Evolutionary conservation across 2,888 invertebrate species (phyloP).

Genomic region (Cepaea hortensis): DNA sequence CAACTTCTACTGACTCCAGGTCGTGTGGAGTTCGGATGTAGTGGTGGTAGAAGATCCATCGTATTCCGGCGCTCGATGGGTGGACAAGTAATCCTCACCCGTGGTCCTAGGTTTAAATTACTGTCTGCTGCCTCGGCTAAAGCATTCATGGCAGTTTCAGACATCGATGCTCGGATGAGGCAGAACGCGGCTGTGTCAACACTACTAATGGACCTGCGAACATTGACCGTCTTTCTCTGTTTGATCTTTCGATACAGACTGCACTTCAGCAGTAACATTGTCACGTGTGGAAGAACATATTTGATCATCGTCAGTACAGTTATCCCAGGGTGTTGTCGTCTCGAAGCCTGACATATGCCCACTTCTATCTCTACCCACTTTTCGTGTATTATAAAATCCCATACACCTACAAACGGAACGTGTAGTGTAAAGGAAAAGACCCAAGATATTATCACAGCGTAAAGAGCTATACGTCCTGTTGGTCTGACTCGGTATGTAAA

Average conservation of each 20-base stretch:
- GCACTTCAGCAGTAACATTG: constrained; percentile 58
- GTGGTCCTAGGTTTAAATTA: constrained; percentile 4
- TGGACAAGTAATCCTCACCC: constrained; percentile 40
- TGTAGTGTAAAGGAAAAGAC: constrained; percentile 61
- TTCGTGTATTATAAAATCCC: constrained; percentile 52
- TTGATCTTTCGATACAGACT: constrained; percentile 67
- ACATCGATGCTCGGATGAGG: constrained; percentile 46
- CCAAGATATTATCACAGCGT: constrained; percentile 61
- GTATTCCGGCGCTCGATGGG: constrained; percentile 40
- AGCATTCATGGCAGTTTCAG: constrained; percentile 49
- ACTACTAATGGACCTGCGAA: constrained; percentile 66
- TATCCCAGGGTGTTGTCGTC: constrained; percentile 34
- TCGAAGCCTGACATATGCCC: constrained; percentile 30
- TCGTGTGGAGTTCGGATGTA: neutral
- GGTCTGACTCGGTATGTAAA: constrained; percentile 67
- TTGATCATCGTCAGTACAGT: constrained; percentile 27
- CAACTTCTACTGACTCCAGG: constrained; percentile 43
- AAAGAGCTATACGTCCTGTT: constrained; percentile 61
- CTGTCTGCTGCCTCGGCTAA: constrained; percentile 34
- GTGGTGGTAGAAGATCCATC: constrained; percentile 30
- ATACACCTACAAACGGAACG: constrained; percentile 61
- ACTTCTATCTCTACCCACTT: constrained; percentile 21
- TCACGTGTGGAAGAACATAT: constrained; percentile 32
- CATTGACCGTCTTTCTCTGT: constrained; percentile 63
- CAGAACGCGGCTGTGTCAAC: constrained; percentile 46